These are phyloP conservation scores for Hydriomena furcata DNA, from an alignment of 2,888 invertebrate genomes.

Conservation along the genomic window DNA sequence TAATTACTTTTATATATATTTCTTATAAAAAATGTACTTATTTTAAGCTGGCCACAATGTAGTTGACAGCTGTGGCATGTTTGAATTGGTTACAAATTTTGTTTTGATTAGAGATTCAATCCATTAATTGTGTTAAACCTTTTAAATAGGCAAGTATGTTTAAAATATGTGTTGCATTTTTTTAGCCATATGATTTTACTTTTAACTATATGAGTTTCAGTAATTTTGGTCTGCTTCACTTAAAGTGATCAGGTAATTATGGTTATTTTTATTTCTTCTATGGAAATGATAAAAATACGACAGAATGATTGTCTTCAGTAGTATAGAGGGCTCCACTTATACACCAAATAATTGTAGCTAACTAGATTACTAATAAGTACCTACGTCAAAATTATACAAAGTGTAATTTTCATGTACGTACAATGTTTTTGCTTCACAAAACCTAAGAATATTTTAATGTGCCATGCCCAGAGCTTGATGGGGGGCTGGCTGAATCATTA, in stretches of 20 bases:
- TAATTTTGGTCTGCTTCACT: constrained; percentile 4
- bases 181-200: no score
- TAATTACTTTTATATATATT: constrained; percentile 67
- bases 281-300: not conserved
- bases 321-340: no score
- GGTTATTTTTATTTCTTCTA: not conserved
- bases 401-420: not conserved
- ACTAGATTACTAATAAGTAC: no score
- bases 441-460: constrained; percentile 55
- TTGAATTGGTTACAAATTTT: no score
- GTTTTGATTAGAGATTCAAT: no score
- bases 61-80: constrained; percentile 4
- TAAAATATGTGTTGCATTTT: no score
- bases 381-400: no score
- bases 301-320: no score
- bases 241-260: constrained; percentile 12
- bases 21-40: no score
- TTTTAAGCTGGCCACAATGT: not conserved
- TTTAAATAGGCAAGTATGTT: no score
- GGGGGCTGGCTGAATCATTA: constrained; percentile 96
- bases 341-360: no score
- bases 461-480: constrained; percentile 89
- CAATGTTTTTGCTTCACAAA: constrained; percentile 13
- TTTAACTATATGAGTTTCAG: constrained; percentile 1
- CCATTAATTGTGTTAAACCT: no score